Evolutionary conservation across 2,888 invertebrate genomes (phyloP), one percentile per base, ranked within the genome.

Genomic region (Gerosis bhagava): DNA sequence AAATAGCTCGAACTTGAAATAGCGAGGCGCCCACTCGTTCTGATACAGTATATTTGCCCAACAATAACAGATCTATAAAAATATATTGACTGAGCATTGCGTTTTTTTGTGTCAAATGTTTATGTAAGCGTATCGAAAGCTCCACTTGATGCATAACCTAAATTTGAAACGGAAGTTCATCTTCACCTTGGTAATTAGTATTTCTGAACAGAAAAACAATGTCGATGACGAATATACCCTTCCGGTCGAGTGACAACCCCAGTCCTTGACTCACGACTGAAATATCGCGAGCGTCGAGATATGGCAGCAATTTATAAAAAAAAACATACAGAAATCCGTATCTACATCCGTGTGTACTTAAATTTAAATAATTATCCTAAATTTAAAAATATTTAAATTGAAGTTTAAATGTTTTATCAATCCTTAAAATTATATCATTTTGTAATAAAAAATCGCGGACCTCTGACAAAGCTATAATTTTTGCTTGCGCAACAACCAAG

Each of bases 21-120:
- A 36, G 11, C 19, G 5, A 25, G 4, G 11, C 31, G 37, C 45
- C 45, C 45, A 45, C 45, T 22, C 26, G 24, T 36, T 36, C 24
- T 12, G 29, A 35, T 44, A 36, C 22, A 29, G 44, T 45, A 37
- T 37, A 46, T 37, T 46, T 39, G 32, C 15, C 10, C 37, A 39
- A 45, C 39, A 39, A 46, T 39, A 46, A 46, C 32, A 31, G 29
- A 32, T 39, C 25, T 39, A 37, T 46, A 46, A 46, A 46, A 39
- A 39, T 32, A n/a, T n/a, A 46, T 46, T 39, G 32, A 46, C 37
- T 19, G 45, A 12, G 15, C 25, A 37, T 24, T 39, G 25, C 39
- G 31, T 13, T 46, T 46, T 24, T 25, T 24, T 45, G 24, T 37
- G 45, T 45, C 36, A 45, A 19, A 13, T 28, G 24, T 34, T 6